Evolutionary conservation across 1,140 invertebrate genomes (phyloP), one percentile per base, ranked within the genome.

Genomic region (Diachasma alloeum): DNA sequence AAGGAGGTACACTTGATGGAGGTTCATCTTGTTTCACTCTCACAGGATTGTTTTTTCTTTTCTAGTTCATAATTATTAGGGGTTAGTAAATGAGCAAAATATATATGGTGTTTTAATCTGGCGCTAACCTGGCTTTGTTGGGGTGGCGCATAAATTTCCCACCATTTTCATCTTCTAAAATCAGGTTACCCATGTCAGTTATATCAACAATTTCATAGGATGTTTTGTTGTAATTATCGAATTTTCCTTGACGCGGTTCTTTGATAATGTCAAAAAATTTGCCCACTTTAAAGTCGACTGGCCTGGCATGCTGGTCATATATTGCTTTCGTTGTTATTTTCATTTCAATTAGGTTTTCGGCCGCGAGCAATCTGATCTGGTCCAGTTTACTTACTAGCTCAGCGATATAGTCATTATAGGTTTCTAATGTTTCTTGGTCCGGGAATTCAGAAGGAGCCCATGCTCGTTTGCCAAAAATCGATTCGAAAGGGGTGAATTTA

Each of bases 391-490:
- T 39, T 15, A 48, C 15, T 46, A 70, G 19, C 13, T 53, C n/a
- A n/a, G n/a, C n/a, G n/a, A n/a, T n/a, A n/a, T n/a, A n/a, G n/a
- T n/a, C n/a, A n/a, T n/a, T n/a, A 39, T 10, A 69, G 11, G n/a
- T 42, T 44, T 19, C 26, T n/a, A n/a, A 77, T 0, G 75, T 77
- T 13, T 15, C 19, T 1, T 70, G 42, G 24, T 69, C 24, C 26
- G 66, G 42, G 56, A 76, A 76, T 70, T 76, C 74, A 24, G 66
- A 53, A 8, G 74, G 74, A n/a, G n/a, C n/a, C n/a, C n/a, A n/a
- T n/a, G 59, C 9, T 1, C 67, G 53, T 56, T 67, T n/a, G 6
- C 73, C 77, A 9, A 78, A 72, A 24, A 69, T 39, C 10, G 75
- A 11, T 42, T 42, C 39, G 39, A 42, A 42, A 8, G 39, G 39